Conservation (phyloP, 1,140 invertebrate species). For the Lasioglossum baleicum region DNA sequence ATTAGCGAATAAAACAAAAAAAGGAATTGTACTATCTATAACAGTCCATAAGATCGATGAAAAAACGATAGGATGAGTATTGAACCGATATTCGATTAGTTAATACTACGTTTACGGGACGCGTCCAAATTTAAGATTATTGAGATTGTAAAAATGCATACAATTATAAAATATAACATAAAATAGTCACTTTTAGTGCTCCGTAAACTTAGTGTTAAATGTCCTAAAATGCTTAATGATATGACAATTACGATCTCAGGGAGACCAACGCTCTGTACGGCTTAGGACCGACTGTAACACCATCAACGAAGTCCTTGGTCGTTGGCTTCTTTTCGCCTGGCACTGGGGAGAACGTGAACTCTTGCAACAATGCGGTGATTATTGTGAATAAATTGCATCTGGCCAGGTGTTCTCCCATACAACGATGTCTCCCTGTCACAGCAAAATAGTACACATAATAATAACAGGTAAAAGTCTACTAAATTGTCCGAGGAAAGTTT, state of each 20-base stretch:
- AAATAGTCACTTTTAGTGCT: too few relatives aligned
- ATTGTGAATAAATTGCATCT: constrained; percentile 93
- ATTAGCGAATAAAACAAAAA: neutral
- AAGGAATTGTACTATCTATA: neutral
- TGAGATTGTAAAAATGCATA: too few relatives aligned
- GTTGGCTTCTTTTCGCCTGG: constrained; percentile 83
- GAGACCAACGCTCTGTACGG: constrained; percentile 85
- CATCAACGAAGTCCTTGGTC: constrained; percentile 83
- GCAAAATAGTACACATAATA: constrained; percentile 22
- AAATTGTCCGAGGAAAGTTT: neutral
- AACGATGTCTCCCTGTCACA: constrained; percentile 86
- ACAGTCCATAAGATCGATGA: neutral
- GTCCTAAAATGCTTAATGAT: too few relatives aligned
- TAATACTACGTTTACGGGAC: too few relatives aligned
- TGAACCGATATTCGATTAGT: neutral
- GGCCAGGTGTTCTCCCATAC: constrained; percentile 91
- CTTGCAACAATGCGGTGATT: constrained; percentile 88
- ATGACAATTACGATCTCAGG: constrained; percentile 72
- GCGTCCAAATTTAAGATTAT: too few relatives aligned
- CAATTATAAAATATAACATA: too few relatives aligned
- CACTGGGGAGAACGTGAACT: constrained; percentile 84
- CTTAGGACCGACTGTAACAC: constrained; percentile 86
- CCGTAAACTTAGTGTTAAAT: neutral
- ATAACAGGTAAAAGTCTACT: too few relatives aligned
- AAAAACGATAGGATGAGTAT: neutral